Percentiles rank a stretch among this genome's conserved stretches.
Evolutionary conservation across 2,113 vertebrate species (phyloP).

Genomic region (Conger conger): DNA sequence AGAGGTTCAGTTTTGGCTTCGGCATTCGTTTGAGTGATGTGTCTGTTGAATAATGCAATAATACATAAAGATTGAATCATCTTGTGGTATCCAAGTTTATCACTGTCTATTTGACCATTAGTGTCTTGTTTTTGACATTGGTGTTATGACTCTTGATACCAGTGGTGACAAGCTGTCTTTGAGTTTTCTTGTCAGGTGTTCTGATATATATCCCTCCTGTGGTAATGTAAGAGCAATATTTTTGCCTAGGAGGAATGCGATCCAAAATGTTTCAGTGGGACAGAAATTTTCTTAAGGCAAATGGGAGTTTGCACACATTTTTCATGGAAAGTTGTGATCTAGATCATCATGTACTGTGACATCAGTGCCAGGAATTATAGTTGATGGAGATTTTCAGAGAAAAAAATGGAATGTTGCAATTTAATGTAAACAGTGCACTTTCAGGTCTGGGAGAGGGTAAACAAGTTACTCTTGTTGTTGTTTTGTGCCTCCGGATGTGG

Average conservation of each 20-base stretch:
- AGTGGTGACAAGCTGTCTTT: not conserved
- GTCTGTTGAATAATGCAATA: not conserved
- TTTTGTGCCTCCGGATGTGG: slow-evolving; percentile 5
- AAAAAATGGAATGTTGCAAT: not conserved
- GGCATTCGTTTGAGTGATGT: not conserved
- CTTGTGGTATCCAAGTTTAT: not conserved
- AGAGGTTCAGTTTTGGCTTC: not conserved
- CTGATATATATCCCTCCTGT: not conserved
- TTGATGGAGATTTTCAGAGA: not conserved
- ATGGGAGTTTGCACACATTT: not conserved
- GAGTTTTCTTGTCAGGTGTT: not conserved
- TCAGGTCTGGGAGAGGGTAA: not conserved
- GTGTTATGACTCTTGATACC: not conserved
- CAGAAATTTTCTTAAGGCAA: not conserved
- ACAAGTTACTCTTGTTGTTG: not conserved
- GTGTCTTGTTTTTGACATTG: not conserved
- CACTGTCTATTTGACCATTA: not conserved
- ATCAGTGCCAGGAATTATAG: not conserved
- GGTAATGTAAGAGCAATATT: not conserved
- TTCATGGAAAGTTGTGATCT: not conserved
- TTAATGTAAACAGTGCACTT: not conserved
- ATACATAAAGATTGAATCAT: not conserved
- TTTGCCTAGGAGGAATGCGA: not conserved
- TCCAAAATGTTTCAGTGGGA: not conserved
- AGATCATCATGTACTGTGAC: not conserved